phyloP scores from a whole-genome alignment of 2,113 vertebrate species.

The Enhydra lutris region DNA sequence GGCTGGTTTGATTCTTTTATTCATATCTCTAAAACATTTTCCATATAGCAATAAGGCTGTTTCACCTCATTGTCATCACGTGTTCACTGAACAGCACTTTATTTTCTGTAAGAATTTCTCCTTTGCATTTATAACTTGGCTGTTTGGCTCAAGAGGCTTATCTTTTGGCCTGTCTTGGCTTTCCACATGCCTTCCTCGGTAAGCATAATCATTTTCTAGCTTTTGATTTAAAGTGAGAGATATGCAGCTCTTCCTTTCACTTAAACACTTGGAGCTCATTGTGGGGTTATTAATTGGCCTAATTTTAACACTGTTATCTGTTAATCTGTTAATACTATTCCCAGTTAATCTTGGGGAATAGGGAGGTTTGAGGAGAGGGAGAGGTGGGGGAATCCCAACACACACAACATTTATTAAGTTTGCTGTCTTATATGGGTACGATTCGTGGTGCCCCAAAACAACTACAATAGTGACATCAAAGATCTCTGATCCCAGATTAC shows the following conservation, averaged over 20 bases:
- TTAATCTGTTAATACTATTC: too few species aligned
- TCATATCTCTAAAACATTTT: background rate
- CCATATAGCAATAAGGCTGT: background rate
- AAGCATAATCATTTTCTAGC: background rate
- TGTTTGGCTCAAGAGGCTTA: background rate
- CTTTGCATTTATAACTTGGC: background rate
- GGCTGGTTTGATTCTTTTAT: background rate
- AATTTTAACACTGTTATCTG: background rate
- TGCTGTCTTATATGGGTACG: background rate
- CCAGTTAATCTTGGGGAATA: background rate
- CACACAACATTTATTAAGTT: background rate
- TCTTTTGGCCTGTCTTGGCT: background rate
- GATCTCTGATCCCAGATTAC: background rate
- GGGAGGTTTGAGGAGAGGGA: background rate
- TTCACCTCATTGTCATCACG: background rate
- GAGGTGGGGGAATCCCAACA: background rate
- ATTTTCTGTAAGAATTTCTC: background rate
- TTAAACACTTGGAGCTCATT: background rate
- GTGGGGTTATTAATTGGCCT: background rate
- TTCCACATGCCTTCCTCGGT: background rate
- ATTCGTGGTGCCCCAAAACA: background rate
- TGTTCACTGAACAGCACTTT: background rate
- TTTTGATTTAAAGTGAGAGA: background rate
- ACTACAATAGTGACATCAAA: background rate
- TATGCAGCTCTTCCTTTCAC: background rate